Base-by-base conservation (phyloP, 1,140 invertebrate species). In the Drosophila orosa region DNA sequence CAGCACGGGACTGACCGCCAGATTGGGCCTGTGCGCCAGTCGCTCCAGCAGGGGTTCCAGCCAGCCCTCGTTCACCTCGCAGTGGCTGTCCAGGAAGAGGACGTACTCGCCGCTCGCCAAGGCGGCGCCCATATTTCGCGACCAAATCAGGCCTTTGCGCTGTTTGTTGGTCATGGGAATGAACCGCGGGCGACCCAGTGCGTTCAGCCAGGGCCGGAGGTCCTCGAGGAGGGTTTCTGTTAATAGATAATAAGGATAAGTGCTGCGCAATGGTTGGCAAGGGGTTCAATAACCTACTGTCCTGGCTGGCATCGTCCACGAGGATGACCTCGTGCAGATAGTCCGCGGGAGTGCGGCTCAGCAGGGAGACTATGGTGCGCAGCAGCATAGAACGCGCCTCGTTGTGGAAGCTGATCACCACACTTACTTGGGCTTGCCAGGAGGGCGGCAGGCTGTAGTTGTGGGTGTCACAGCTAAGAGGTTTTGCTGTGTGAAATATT, bases 311-410 rank as follows among this genome's bases (percentile, higher is more conserved):
- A 92, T 99, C 98, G 93, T 99, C 97, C 13, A 99, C 94, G 12
- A 99, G 92, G 59, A 99, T 95, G 48, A 99, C 96, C 93, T 99
- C 98, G 72, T 98, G 94, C 1, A 99, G 89, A 19, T 98, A 91
- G 39, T 94, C 83, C 1, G 89, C 65, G 3, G 97, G 96, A 9
- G 97, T 98, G 71, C 97, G 93, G 78, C 97, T 95, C 25, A 99
- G 90, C 62, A 99, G 95, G 17, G 97, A 97, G 78, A 82, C 45
- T 6, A 92, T 47, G 2, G 96, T 97, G 52, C 96, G 91, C 12
- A 97, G 80, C 2, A 97, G 90, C 3, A 96, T 96, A 7, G 96
- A 96, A 94, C 95, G 96, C 8, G 96, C 96, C 92, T 97, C 96
- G 90, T 97, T 97, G 79, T 97, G 95, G 85, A 96, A 97, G 3